These are phyloP conservation scores for Colossoma macropomum DNA, from an alignment of 2,113 vertebrate genomes.

Conservation along the genomic window DNA sequence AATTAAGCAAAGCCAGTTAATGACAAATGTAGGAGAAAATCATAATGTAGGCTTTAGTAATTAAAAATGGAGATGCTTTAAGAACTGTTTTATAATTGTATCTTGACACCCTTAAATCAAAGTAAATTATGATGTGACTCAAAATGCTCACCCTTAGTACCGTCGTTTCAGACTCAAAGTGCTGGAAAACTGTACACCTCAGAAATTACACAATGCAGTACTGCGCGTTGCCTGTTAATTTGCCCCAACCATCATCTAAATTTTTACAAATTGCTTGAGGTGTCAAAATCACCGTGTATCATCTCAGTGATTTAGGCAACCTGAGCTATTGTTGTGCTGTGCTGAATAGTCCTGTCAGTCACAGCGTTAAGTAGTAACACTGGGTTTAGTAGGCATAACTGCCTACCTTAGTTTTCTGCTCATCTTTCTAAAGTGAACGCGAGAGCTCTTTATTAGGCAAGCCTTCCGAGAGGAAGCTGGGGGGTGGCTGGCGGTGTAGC, in stretches of 20 bases:
- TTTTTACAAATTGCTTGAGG: not conserved
- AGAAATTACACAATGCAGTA: too few relatives aligned
- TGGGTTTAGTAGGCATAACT: not conserved
- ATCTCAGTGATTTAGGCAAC: not conserved
- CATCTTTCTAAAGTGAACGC: not conserved
- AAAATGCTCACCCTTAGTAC: too few relatives aligned
- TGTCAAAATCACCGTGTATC: not conserved
- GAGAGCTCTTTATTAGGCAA: conserved; percentile 39
- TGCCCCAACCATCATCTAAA: not conserved
- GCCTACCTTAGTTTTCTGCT: not conserved
- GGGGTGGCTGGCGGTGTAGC: conserved; percentile 13
- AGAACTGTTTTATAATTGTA: too few relatives aligned
- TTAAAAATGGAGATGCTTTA: too few relatives aligned
- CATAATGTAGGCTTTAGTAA: too few relatives aligned
- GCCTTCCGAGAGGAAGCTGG: conserved; percentile 53
- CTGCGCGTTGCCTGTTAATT: not conserved
- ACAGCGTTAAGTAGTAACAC: not conserved
- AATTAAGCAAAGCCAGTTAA: too few relatives aligned
- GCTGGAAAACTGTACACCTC: too few relatives aligned
- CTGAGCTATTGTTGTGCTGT: not conserved
- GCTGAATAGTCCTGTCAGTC: not conserved
- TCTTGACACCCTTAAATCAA: too few relatives aligned
- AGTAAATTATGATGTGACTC: too few relatives aligned
- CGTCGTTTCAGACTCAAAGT: too few relatives aligned
- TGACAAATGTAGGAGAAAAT: too few relatives aligned